Conservation (phyloP, 53 echinoderm and acorn worm species). For the Apostichopus leukothele region DNA sequence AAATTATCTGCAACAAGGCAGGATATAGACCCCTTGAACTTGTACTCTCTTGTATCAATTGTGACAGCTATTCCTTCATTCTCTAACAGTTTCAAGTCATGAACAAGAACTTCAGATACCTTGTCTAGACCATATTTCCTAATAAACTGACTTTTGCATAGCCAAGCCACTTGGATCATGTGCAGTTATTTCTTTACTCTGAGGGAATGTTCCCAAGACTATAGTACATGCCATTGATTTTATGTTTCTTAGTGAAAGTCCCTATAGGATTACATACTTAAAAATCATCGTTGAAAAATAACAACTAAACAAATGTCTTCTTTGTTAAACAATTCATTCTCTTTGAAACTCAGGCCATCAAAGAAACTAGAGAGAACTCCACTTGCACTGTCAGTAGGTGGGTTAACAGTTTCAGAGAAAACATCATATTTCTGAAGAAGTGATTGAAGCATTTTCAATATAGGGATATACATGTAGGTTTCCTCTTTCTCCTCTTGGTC, state of each 20-base stretch:
- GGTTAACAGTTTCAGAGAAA: conserved; percentile 2
- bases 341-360: conserved; percentile 11
- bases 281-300: conserved; percentile 30
- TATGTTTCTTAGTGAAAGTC: conserved; percentile 3
- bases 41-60: not conserved
- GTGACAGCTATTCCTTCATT: not conserved
- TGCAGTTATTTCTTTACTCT: conserved; percentile 3
- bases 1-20: no score
- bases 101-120: not conserved
- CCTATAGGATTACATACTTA: conserved; percentile 7
- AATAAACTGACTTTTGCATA: conserved; percentile 2
- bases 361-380: not conserved
- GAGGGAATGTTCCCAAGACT: not conserved
- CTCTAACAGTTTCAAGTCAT: conserved; percentile 3
- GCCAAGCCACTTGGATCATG: conserved; percentile 17
- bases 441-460: not conserved
- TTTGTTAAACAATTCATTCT: not conserved
- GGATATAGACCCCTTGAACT: no score
- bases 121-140: not conserved
- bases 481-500: not conserved
- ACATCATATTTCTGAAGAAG: conserved; percentile 20
- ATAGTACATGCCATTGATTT: conserved; percentile 16
- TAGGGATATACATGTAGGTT: not conserved
- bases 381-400: not conserved
- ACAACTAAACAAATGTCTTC: not conserved